Percentiles rank a stretch among this genome's conserved stretches.
These are phyloP conservation scores for Solenopsis invicta DNA, from an alignment of 1,140 invertebrate species.

Conservation along the genomic window DNA sequence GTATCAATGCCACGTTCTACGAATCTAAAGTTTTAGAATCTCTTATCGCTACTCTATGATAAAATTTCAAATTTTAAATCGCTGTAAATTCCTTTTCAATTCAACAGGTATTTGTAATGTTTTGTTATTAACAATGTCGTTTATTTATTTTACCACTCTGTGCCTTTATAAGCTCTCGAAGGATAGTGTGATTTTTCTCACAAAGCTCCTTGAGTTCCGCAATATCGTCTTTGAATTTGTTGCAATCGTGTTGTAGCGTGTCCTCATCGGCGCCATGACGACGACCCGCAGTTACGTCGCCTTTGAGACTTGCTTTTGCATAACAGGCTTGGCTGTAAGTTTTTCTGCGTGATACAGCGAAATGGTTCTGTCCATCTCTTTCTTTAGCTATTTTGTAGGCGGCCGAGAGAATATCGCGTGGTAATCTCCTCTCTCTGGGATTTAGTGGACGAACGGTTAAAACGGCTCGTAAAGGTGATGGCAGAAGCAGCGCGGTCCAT, in stretches of 20 bases:
- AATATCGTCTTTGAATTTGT: slow-evolving; percentile 76
- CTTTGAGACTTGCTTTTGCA: slow-evolving; percentile 66
- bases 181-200: slow-evolving; percentile 79
- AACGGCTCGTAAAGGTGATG: slow-evolving; percentile 92
- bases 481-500: slow-evolving; percentile 91
- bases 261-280: slow-evolving; percentile 64
- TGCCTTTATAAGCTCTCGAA: slow-evolving; percentile 76
- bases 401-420: slow-evolving; percentile 91
- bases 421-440: slow-evolving; percentile 92
- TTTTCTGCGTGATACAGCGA: slow-evolving; percentile 65
- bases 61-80: background rate
- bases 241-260: slow-evolving; percentile 24
- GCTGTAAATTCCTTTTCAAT: background rate
- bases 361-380: slow-evolving; percentile 84
- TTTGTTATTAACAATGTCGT: slow-evolving; percentile 6
- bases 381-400: slow-evolving; percentile 92
- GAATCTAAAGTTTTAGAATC: background rate
- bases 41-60: background rate
- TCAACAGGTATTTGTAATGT: slow-evolving; percentile 43
- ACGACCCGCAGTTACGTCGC: slow-evolving; percentile 67
- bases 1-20: background rate
- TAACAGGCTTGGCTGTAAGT: slow-evolving; percentile 60
- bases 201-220: slow-evolving; percentile 79
- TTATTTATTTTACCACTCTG: slow-evolving; percentile 67
- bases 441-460: slow-evolving; percentile 93